Conservation (phyloP, 1,140 invertebrate genomes). For the Drosophila pandora region DNA sequence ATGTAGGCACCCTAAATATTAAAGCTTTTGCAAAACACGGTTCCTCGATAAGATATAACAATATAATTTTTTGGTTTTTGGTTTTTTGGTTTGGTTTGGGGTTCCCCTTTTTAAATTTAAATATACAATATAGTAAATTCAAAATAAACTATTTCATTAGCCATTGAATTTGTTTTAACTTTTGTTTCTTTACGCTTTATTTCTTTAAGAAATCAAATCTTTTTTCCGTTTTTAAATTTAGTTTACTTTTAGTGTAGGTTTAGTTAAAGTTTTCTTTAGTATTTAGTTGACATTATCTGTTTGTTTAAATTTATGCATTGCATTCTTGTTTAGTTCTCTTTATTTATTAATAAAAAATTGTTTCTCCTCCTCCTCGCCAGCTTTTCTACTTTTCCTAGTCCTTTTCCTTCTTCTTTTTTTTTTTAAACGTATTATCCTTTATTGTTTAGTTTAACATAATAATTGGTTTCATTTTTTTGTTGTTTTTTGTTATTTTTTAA, state of each 20-base stretch:
- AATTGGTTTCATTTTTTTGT: constrained; percentile 39
- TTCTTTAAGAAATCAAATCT: constrained; percentile 63
- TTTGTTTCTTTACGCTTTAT: constrained; percentile 31
- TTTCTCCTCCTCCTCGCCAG: constrained; percentile 38
- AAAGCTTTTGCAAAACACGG: constrained; percentile 84
- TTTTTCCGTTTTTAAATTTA: constrained; percentile 32
- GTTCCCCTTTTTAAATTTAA: constrained; percentile 53
- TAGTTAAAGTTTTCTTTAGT: constrained; percentile 30
- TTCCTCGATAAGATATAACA: constrained; percentile 82
- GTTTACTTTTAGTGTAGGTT: constrained; percentile 36
- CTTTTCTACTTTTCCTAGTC: constrained; percentile 20
- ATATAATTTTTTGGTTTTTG: constrained; percentile 51
- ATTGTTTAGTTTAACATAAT: constrained; percentile 75
- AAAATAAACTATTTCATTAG: constrained; percentile 76
- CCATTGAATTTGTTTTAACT: constrained; percentile 36
- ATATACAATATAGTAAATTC: constrained; percentile 78
- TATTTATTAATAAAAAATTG: constrained; percentile 62
- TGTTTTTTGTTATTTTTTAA: neutral
- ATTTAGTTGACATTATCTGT: constrained; percentile 45
- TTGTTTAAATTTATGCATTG: constrained; percentile 53
- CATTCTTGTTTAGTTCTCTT: constrained; percentile 60
- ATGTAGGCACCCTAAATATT: constrained; percentile 84
- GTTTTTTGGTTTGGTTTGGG: constrained; percentile 15
- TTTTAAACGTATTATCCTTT: constrained; percentile 11
- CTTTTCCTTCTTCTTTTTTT: constrained; percentile 7